phyloP scores from a whole-genome alignment of 2,888 invertebrate species.

The Drosophila acutilabella region DNA sequence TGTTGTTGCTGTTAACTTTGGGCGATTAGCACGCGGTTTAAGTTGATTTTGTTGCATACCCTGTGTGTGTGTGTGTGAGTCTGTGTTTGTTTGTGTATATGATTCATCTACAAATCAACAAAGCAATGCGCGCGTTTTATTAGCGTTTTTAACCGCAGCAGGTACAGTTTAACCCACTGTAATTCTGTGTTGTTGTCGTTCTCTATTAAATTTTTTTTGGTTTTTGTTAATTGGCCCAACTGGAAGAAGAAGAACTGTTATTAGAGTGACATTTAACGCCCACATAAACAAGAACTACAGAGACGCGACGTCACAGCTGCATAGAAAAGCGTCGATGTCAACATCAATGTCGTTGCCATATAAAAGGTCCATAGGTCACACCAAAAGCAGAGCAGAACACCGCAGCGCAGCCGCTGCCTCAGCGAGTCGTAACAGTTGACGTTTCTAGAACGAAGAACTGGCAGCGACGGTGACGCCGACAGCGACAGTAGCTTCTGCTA shows the following conservation, averaged over 20 bases:
- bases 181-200: constrained; percentile 19
- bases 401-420: constrained; percentile 23
- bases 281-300: constrained; percentile 27
- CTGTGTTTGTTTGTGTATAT: constrained; percentile 16
- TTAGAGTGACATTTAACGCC: constrained; percentile 30
- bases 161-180: constrained; percentile 58
- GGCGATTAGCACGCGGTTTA: constrained; percentile 50
- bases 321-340: constrained; percentile 34
- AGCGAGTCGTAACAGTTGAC: constrained; percentile 38
- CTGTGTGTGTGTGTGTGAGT: constrained; percentile 15
- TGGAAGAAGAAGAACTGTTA: constrained; percentile 26
- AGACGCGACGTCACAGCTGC: constrained; percentile 25
- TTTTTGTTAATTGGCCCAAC: constrained; percentile 26
- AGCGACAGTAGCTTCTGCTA: constrained; percentile 21
- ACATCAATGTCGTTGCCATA: constrained; percentile 18
- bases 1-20: constrained; percentile 28
- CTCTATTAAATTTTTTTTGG: background rate
- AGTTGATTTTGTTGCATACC: constrained; percentile 18
- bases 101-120: constrained; percentile 44
- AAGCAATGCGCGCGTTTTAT: constrained; percentile 49
- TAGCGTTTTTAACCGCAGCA: constrained; percentile 45
- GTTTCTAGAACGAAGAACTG: constrained; percentile 66
- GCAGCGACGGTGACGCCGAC: constrained; percentile 40
- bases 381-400: constrained; percentile 5
- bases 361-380: constrained; percentile 75